Evolutionary conservation across 2,113 vertebrate species (phyloP).

Genomic region (Salvelinus namaycush): DNA sequence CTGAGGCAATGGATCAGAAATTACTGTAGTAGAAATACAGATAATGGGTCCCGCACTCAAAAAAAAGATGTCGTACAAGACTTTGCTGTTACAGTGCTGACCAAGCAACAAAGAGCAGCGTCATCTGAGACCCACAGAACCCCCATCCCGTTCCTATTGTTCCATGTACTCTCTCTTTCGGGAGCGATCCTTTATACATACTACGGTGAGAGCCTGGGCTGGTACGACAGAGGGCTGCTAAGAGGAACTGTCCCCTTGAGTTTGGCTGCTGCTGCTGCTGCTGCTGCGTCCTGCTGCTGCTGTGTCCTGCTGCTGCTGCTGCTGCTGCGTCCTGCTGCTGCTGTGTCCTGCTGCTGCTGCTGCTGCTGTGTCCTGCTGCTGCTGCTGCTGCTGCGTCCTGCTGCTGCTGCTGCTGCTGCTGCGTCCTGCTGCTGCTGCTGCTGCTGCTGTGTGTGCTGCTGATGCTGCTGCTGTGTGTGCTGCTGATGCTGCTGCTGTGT

Average conservation of each 20-base stretch:
- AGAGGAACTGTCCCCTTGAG: conserved; percentile 68
- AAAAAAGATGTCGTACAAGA: neutral
- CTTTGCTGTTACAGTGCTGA: conserved; percentile 45
- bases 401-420: conserved; percentile 44
- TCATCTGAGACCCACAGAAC: conserved; percentile 33
- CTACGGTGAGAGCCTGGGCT: conserved; percentile 53
- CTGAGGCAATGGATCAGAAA: conserved; percentile 13
- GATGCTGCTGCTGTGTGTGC: conserved; percentile 34
- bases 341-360: conserved; percentile 49
- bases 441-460: neutral
- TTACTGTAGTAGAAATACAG: neutral
- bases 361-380: conserved; percentile 7
- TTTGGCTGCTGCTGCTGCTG: conserved; percentile 61
- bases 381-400: conserved; percentile 39
- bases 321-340: conserved; percentile 36
- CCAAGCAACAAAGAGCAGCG: conserved; percentile 44
- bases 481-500: too few species aligned
- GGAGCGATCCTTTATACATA: conserved; percentile 61
- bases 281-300: neutral
- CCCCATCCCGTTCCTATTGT: conserved; percentile 30
- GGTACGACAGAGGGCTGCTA: conserved; percentile 58
- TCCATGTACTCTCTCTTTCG: conserved; percentile 22
- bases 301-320: conserved; percentile 25
- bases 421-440: conserved; percentile 38
- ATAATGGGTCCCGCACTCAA: too few species aligned